These are phyloP conservation scores for Eupelmus urozonus DNA, from an alignment of 2,888 invertebrate genomes.

Conservation along the genomic window DNA sequence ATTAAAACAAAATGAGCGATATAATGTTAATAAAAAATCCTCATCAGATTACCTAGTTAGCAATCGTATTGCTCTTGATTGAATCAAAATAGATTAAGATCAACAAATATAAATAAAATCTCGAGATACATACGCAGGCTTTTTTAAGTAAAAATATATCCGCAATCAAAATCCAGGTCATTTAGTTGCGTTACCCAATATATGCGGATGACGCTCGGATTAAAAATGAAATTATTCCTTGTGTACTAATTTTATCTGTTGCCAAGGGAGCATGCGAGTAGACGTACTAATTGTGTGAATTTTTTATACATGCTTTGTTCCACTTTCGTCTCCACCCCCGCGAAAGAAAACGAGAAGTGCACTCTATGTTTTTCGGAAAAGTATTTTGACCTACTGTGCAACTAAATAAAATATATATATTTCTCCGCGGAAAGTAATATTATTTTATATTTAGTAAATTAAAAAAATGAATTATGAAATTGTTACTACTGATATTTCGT, in stretches of 20 bases:
- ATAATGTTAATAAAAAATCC: too few relatives aligned
- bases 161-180: too few relatives aligned
- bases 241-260: conserved; percentile 12
- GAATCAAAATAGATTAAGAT: too few relatives aligned
- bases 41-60: too few relatives aligned
- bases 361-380: neutral
- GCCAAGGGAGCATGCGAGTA: neutral
- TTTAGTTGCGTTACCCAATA: too few relatives aligned
- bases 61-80: too few relatives aligned
- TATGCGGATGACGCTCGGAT: too few relatives aligned
- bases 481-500: too few relatives aligned
- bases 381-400: neutral
- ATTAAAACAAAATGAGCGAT: too few relatives aligned
- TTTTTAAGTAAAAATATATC: too few relatives aligned
- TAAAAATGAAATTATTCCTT: neutral
- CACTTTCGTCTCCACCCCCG: neutral
- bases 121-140: too few relatives aligned
- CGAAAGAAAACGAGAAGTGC: conserved; percentile 2
- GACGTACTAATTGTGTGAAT: conserved; percentile 2
- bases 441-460: neutral
- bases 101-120: too few relatives aligned
- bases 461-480: neutral
- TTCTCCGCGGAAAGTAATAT: neutral
- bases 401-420: neutral
- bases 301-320: conserved; percentile 15